A percentile compares a stretch with the other conserved stretches of the same genome.
These are phyloP conservation scores for Hypselothyrea guttata DNA, from an alignment of 2,888 invertebrate species.

Conservation along the genomic window DNA sequence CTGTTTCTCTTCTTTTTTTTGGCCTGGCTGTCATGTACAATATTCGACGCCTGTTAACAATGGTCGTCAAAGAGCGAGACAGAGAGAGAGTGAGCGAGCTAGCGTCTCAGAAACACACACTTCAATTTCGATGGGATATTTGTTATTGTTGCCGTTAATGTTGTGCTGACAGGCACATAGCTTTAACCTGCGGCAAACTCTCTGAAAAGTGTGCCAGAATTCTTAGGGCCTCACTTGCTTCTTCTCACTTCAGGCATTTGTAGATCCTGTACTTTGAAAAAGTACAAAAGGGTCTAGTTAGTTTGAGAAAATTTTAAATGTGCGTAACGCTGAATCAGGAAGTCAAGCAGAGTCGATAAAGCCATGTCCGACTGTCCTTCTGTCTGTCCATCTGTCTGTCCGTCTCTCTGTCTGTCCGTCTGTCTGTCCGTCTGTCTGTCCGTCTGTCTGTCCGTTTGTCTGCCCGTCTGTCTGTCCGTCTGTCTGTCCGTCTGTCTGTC, in stretches of 20 bases:
- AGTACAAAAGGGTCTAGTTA: no score
- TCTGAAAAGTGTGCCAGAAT: constrained; percentile 33
- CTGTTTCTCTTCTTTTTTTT: constrained; percentile 15
- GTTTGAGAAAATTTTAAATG: no score
- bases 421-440: no score
- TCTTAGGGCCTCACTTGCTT: constrained; percentile 11
- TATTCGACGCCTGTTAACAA: constrained; percentile 64
- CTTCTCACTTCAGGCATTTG: not conserved
- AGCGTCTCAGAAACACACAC: constrained; percentile 38
- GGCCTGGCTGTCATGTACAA: constrained; percentile 63
- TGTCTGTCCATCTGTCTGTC: no score
- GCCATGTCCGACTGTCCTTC: no score
- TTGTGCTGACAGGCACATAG: constrained; percentile 60
- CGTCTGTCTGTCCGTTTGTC: no score
- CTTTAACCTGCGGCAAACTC: constrained; percentile 17
- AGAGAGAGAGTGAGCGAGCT: not conserved
- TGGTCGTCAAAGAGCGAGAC: constrained; percentile 44
- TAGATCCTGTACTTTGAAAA: no score
- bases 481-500: no score
- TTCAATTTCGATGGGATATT: constrained; percentile 66
- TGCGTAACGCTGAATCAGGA: no score
- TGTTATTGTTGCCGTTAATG: constrained; percentile 69
- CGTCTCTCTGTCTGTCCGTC: no score
- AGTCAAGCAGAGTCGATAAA: no score
- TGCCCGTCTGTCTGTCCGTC: no score